Conservation (phyloP, 2,797 vertebrate genomes). For the Mycteria americana region DNA sequence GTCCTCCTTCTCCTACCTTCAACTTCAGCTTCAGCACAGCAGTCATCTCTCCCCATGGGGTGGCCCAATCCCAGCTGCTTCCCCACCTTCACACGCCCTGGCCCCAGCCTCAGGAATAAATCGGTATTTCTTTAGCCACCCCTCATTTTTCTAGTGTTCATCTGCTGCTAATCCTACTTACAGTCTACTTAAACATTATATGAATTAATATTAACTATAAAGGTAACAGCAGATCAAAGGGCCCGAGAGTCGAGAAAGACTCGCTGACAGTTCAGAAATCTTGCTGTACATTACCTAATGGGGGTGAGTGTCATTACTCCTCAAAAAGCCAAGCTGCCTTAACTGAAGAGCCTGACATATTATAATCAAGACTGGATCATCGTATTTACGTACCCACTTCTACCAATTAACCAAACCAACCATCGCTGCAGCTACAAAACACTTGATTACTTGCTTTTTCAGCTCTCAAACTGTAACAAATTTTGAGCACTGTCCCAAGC, state of each 20-base stretch:
- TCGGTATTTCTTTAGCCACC: background rate
- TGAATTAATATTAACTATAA: background rate
- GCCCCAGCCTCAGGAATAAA: background rate
- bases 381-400: background rate
- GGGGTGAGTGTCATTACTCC: background rate
- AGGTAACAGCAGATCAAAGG: background rate
- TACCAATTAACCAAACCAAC: background rate
- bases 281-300: background rate
- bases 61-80: background rate
- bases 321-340: background rate
- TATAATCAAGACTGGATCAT: too few relatives aligned
- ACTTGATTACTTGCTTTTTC: background rate
- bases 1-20: background rate
- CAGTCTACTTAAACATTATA: background rate
- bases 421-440: background rate
- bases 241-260: background rate
- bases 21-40: background rate
- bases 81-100: background rate
- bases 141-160: background rate
- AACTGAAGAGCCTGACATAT: background rate
- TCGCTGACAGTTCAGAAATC: background rate
- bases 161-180: background rate
- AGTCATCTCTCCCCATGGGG: too few relatives aligned
- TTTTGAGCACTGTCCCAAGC: background rate
- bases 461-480: background rate